phyloP scores from a whole-genome alignment of 1,140 invertebrate species.

The Nasonia longicornis region DNA sequence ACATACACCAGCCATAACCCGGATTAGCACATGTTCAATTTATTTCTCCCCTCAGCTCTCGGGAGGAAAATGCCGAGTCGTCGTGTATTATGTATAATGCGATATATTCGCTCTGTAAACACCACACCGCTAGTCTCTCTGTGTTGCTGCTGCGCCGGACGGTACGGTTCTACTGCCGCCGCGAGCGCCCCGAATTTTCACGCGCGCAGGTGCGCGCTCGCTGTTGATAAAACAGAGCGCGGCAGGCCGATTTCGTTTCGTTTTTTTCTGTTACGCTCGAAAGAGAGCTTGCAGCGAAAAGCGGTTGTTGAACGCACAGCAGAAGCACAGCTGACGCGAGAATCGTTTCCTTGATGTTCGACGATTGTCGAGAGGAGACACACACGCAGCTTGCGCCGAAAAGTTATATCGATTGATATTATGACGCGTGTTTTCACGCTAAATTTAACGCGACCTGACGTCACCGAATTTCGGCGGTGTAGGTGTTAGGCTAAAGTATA shows the following conservation, averaged over 20 bases:
- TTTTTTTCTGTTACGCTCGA: neutral
- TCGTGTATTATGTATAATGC: neutral
- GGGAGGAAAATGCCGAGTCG: neutral
- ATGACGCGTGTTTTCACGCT: slow-evolving; percentile 8
- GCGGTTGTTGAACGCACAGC: neutral
- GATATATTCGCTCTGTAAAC: neutral
- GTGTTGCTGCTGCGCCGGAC: neutral
- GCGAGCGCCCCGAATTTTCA: slow-evolving; percentile 16
- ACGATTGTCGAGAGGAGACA: neutral
- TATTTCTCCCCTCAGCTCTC: neutral
- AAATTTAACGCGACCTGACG: slow-evolving; percentile 23
- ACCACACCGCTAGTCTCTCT: neutral
- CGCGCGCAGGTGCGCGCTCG: neutral
- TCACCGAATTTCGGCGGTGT: slow-evolving; percentile 15
- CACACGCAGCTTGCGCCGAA: neutral
- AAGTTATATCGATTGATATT: slow-evolving; percentile 32
- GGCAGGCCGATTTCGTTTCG: neutral
- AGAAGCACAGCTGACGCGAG: neutral
- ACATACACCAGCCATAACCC: slow-evolving; percentile 29
- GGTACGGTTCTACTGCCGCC: neutral
- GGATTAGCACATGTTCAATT: slow-evolving; percentile 24
- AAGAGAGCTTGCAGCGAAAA: neutral
- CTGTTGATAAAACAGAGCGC: slow-evolving; percentile 39
- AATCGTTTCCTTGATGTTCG: neutral
- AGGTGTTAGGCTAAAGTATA: neutral